These are phyloP conservation scores for Sialia sialis DNA, from an alignment of 2,113 vertebrate genomes.

Conservation along the genomic window DNA sequence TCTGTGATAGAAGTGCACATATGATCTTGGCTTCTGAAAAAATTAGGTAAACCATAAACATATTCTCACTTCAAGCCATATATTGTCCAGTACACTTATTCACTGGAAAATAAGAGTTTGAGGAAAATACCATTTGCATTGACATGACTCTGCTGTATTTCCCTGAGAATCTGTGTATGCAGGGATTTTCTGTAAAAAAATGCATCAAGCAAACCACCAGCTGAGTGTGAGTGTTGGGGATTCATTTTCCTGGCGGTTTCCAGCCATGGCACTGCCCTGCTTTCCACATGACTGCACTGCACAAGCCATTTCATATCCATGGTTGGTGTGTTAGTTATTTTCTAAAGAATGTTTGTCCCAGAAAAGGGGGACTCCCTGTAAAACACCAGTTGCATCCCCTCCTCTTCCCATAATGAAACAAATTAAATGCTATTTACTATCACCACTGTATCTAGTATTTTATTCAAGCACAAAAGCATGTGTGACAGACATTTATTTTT, in stretches of 20 bases:
- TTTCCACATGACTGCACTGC: neutral
- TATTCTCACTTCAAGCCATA: neutral
- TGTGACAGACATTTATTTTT: neutral
- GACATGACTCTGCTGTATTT: neutral
- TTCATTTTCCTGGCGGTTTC: neutral
- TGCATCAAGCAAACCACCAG: neutral
- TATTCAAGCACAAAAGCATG: neutral
- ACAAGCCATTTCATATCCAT: neutral
- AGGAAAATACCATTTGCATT: neutral
- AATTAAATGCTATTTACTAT: neutral
- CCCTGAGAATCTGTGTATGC: neutral
- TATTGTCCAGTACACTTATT: neutral
- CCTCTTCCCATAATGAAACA: neutral
- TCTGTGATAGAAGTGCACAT: fast-evolving
- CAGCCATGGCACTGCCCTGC: neutral
- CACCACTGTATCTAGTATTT: neutral
- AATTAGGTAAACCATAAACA: neutral
- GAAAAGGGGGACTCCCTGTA: neutral
- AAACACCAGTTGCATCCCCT: neutral
- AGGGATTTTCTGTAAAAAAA: neutral
- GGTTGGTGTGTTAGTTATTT: neutral
- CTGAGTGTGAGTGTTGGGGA: neutral
- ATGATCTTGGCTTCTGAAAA: neutral
- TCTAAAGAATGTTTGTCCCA: neutral
- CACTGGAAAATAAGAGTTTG: neutral